These are phyloP conservation scores for Camponotus fellah DNA, from an alignment of 2,888 invertebrate species.

Conservation along the genomic window DNA sequence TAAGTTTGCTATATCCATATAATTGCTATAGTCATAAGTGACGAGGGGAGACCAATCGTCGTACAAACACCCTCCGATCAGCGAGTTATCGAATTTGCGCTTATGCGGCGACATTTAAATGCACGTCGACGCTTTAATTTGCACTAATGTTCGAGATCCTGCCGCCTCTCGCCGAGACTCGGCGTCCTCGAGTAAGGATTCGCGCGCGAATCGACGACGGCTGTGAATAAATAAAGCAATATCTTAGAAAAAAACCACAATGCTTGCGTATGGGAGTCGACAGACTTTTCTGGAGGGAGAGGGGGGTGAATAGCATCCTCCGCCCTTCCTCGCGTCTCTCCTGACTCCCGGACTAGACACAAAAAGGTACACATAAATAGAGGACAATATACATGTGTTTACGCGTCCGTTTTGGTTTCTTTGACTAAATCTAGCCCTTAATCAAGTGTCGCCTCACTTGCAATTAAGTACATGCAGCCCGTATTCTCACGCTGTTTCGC, in stretches of 20 bases:
- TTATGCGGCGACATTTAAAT: constrained; percentile 34
- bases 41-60: constrained; percentile 29
- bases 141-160: constrained; percentile 66
- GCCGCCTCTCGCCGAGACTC: constrained; percentile 43
- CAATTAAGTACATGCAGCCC: constrained; percentile 41
- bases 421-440: constrained; percentile 50
- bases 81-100: constrained; percentile 39
- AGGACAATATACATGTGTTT: constrained; percentile 73
- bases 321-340: constrained; percentile 51
- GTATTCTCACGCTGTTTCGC: constrained; percentile 24
- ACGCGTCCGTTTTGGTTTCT: constrained; percentile 20
- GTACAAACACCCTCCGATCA: constrained; percentile 40
- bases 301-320: constrained; percentile 2
- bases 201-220: constrained; percentile 54
- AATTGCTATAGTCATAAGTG: neutral
- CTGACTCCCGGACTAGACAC: constrained; percentile 84
- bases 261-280: constrained; percentile 66
- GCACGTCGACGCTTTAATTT: constrained; percentile 35
- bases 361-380: constrained; percentile 84
- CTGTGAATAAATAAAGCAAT: constrained; percentile 76
- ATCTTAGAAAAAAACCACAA: constrained; percentile 74
- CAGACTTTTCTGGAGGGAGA: constrained; percentile 22
- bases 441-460: constrained; percentile 36
- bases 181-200: constrained; percentile 16
- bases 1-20: neutral